Evolutionary conservation across 2,888 invertebrate genomes (phyloP).

Genomic region (Eilema sororculum): DNA sequence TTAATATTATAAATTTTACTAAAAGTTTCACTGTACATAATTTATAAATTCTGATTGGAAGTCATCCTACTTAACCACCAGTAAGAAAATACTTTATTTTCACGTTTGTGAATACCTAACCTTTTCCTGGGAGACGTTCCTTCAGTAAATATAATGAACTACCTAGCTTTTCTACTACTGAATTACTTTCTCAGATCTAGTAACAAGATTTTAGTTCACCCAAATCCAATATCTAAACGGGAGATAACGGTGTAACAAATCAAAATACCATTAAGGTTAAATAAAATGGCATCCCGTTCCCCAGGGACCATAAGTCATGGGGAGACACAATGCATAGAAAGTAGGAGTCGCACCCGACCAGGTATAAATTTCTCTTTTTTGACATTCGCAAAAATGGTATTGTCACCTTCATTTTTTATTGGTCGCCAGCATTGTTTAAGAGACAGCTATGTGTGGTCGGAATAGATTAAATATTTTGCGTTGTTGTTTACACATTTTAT

Average conservation of each 20-base stretch:
- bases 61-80: neutral
- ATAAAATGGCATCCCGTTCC: constrained; percentile 46
- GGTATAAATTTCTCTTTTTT: constrained; percentile 45
- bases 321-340: constrained; percentile 47
- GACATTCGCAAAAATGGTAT: constrained; percentile 47
- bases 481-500: neutral
- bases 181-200: constrained; percentile 8
- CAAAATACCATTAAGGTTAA: constrained; percentile 45
- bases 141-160: neutral
- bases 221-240: constrained; percentile 40
- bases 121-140: neutral
- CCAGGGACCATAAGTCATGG: constrained; percentile 48
- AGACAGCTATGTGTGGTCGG: constrained; percentile 17
- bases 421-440: constrained; percentile 20
- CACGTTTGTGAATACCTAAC: neutral
- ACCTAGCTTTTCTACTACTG: neutral
- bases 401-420: constrained; percentile 43
- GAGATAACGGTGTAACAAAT: constrained; percentile 34
- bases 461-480: constrained; percentile 10
- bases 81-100: neutral
- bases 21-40: too few relatives aligned
- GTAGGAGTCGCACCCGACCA: constrained; percentile 30
- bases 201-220: constrained; percentile 14
- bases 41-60: too few relatives aligned
- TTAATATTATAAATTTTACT: too few relatives aligned